Base-by-base conservation (phyloP, 2,797 vertebrate genomes). In the Crenuchus spilurus region DNA sequence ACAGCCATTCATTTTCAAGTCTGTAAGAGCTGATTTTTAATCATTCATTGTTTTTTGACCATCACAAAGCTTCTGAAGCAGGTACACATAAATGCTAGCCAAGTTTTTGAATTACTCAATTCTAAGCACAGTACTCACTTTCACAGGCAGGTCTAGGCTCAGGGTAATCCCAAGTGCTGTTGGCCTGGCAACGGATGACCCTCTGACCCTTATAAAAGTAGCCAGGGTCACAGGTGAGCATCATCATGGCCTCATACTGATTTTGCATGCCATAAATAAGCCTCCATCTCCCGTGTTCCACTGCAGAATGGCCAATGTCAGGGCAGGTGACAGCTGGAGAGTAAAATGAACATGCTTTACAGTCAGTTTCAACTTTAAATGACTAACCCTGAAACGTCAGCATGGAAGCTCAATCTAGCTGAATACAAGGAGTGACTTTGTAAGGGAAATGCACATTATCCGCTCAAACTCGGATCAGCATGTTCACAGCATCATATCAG, bases 201-300 rank as follows among this genome's bases (percentile, higher is more conserved):
- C 96, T 91, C 65, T 95, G 94, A 78, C 97, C 96, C 0, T 93
- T 94, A 88, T 98, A 98, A 91, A 96, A 97, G 90, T 97, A 99
- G 4, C 98, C 98, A 0, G 96, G 96, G 87, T 99, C 96, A 37
- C 98, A 99, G 86, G 95, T 94, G 81, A 99, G 92, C 95, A 99
- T 97, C 77, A 99, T 94, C 76, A 98, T 94, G 39, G 97, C 92
- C 0, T 94, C 96, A 76, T 95, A 99, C 83, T 97, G 96, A 91
- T 96, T 95, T 77, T 96, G 96, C n/a, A 92, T 94, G 80, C 97
- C 97, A 18, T 95, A 96, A 85, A 97, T 97, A 44, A 97, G 93
- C 77, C 97, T 94, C 97, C 97, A 99, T 52, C 96, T 94, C 39
- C 97, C 98, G 0, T 99, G 94, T 26, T 96, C 95, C 55, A 98